Conservation (phyloP, 1,140 invertebrate species). For the Drosophila santomea region DNA sequence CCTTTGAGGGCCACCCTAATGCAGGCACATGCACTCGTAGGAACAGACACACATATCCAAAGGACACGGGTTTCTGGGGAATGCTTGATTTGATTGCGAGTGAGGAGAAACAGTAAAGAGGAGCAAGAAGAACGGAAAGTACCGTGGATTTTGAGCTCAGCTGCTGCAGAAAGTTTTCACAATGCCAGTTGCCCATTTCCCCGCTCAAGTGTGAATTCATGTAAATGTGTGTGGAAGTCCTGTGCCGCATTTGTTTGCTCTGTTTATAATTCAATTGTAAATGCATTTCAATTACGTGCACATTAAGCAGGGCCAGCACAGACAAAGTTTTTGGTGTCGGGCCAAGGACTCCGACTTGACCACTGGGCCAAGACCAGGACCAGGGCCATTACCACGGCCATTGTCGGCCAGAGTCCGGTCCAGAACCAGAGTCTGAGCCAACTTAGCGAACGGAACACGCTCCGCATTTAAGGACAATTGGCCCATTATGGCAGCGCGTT, state of each 20-base stretch:
- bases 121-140: slow-evolving; percentile 18
- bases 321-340: slow-evolving; percentile 68
- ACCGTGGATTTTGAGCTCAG: slow-evolving; percentile 59
- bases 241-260: slow-evolving; percentile 70
- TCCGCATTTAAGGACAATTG: slow-evolving; percentile 77
- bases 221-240: slow-evolving; percentile 48
- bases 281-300: slow-evolving; percentile 83
- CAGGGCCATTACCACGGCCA: slow-evolving; percentile 55
- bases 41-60: slow-evolving; percentile 22
- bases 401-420: slow-evolving; percentile 44
- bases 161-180: slow-evolving; percentile 72
- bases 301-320: slow-evolving; percentile 76
- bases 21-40: slow-evolving; percentile 1
- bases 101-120: slow-evolving; percentile 49
- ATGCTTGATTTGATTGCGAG: slow-evolving; percentile 77
- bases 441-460: slow-evolving; percentile 59
- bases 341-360: slow-evolving; percentile 42
- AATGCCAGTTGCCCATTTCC: slow-evolving; percentile 54
- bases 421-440: slow-evolving; percentile 58
- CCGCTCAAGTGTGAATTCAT: slow-evolving; percentile 56
- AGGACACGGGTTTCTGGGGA: slow-evolving; percentile 65
- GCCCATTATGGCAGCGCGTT: slow-evolving; percentile 82
- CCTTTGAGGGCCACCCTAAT: not conserved
- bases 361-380: slow-evolving; percentile 21
- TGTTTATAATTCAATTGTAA: slow-evolving; percentile 84